Base-by-base conservation (phyloP, 2,888 invertebrate genomes). In the Nomada ruficornis region DNA sequence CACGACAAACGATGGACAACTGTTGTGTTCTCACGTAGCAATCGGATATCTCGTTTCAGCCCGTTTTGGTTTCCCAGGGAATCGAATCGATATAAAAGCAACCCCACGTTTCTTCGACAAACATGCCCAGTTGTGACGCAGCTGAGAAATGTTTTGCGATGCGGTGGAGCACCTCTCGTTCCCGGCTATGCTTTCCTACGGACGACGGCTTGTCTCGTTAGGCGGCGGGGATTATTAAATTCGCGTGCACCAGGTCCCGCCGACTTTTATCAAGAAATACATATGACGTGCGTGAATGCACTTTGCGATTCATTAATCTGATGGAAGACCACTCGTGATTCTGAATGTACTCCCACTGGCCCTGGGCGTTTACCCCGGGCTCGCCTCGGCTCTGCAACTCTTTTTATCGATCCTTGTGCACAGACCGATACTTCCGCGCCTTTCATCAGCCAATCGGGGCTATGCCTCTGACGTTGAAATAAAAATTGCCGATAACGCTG, bases 391-490 rank as follows among this genome's bases (percentile, higher is more conserved):
- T 36, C 36, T 79, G 84, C 83, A 74, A 82, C 80, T 83, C 80
- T 84, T 83, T 85, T 85, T 86, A 88, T 88, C 88, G 85, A 88
- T 87, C 87, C 87, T 84, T 76, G 63, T 73, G 69, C 67, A 74
- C 84, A 64, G 82, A 76, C 84, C 84, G 83, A 85, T 85, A 85
- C 77, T 84, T 85, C 77, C 82, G 84, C 74, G 84, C 83, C 84
- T 82, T 85, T 80, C 75, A 73, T 82, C 78, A 60, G 75, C 77
- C 79, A 82, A 85, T 84, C 79, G 44, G 74, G 60, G 63, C 60
- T 72, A 62, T 64, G 80, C 67, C 50, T 71, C 71, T 50, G 47
- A 67, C 67, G 68, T 72, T 42, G 52, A 64, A 77, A 80, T 69
- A 68, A 77, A 82, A 80, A 82, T 71, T 29, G 36, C 59, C 81